These are phyloP conservation scores for Salvelinus namaycush DNA, from an alignment of 2,113 vertebrate genomes.

Conservation along the genomic window DNA sequence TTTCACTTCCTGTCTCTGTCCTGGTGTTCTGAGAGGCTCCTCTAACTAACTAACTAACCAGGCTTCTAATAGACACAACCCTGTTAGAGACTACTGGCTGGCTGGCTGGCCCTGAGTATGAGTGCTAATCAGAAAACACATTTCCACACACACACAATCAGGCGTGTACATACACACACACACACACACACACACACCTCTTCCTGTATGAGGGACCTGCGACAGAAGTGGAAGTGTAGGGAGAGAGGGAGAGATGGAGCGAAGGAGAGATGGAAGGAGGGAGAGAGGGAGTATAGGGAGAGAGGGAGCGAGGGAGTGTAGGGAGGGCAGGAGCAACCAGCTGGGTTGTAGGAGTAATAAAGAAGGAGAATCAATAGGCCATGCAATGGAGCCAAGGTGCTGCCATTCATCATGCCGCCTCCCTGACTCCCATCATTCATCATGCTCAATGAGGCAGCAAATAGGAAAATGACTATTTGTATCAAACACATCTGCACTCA, in stretches of 20 bases:
- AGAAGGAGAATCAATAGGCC: constrained; percentile 99
- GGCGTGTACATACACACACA: background rate
- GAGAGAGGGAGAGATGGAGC: constrained; percentile 58
- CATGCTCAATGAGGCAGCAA: constrained; percentile 99
- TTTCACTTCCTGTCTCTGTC: background rate
- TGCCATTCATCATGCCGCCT: constrained; percentile 99
- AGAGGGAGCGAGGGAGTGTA: constrained; percentile 83
- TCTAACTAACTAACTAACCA: constrained; percentile 52
- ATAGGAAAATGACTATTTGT: constrained; percentile 99
- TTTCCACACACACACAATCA: constrained; percentile 22
- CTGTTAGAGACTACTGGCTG: constrained; percentile 43
- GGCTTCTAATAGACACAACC: constrained; percentile 50
- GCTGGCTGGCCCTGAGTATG: constrained; percentile 47
- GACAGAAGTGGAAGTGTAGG: constrained; percentile 72
- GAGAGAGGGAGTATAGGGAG: constrained; percentile 29
- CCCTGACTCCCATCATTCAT: constrained; percentile 99
- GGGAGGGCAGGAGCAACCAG: constrained; percentile 94
- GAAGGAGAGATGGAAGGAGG: constrained; percentile 69
- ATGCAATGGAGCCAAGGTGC: constrained; percentile 99
- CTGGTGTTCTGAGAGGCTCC: constrained; percentile 25
- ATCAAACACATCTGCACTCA: constrained; percentile 99
- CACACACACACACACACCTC: constrained; percentile 32
- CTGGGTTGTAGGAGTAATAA: constrained; percentile 99
- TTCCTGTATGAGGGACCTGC: constrained; percentile 83
- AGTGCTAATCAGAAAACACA: constrained; percentile 65